Evolutionary conservation across 2,797 vertebrate species (phyloP), one percentile per base, ranked within the genome.

Genomic region (Limosa lapponica): DNA sequence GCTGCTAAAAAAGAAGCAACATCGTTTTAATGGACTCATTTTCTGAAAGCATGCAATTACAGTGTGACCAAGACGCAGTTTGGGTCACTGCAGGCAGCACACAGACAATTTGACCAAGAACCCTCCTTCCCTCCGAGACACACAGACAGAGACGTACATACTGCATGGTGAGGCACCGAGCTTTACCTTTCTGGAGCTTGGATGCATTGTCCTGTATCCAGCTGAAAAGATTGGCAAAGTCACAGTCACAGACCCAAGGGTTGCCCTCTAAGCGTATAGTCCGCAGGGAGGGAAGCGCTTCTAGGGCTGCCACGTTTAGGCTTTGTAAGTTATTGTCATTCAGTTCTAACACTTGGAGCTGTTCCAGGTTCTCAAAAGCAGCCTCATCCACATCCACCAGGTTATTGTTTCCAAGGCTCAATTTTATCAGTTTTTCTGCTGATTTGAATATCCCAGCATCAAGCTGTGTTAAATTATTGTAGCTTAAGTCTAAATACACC

Each of bases 231-330:
- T 97, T 99, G 97, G 99, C 99, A 97, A 99, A 99, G 96, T 99
- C 99, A 95, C 99, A 99, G 97, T 99, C 99, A 85, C 99, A 99
- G 46, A 99, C 98, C 99, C 99, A 99, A 5, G 99, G 99, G 98
- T 99, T 99, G 89, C 99, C 99, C 96, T 99, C 99, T 36, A 99
- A 96, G 93, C 99, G 98, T 80, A 99, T 97, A n/a, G 98, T 96
- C 94, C 99, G 98, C 82, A 99, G 98, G 48, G 99, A 99, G 82
- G 99, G 99, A 92, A 99, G 97, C 39, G 99, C 98, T 87, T 98
- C 99, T 82, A 99, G 98, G 46, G 98, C 98, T 82, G 98, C 98
- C 97, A 99, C 99, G 71, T 98, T 98, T 37, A 99, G 98, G 96
- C 98, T 98, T 48, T 98, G 99, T 48, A 99, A 98, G n/a, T 99